Base-by-base conservation (phyloP, 2,797 vertebrate species). In the Anguilla pacifica region DNA sequence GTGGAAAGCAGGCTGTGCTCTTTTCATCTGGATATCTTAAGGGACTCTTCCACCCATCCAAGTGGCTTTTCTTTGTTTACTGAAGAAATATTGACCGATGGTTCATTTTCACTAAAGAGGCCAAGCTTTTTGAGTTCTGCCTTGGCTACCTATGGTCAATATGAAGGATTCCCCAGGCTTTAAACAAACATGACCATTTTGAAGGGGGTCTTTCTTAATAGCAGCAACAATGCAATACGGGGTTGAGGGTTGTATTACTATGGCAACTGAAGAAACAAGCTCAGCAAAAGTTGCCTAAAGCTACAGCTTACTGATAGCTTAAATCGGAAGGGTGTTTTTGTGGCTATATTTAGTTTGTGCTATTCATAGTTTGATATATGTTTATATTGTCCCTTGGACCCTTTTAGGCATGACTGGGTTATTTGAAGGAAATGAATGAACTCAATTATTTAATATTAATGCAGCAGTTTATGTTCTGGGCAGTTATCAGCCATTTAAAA, bases 151-250 rank as follows among this genome's bases (percentile, higher is more conserved):
- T 22, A 82, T 82, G 46, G 79, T 82, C 22, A 51, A 82, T 49
- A 49, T 49, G 43, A 35, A 59, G 72, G 81, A 28, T 88, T 59
- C 77, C 90, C 93, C 93, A 91, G 90, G 90, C 92, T 92, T 94
- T 92, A 94, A 93, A 93, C 91, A 91, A 93, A 95, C 93, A 94
- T 93, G 93, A 92, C 94, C 95, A 92, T 93, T 92, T 93, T 85
- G 93, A 92, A 86, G 89, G 59, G 85, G 93, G 92, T 89, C 90
- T 93, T 92, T 89, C 90, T 93, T 93, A 94, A 93, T 28, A 35
- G 35, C 84, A 64, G 28, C 25, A 81, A 87, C 61, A 46, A 35
- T 83, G 35, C 64, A 61, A 67, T 57, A 67, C 25, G 46, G 46
- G 46, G 0, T 25, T n/a, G 15, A 35, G 46, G 43, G 43, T 19